Percentiles rank a stretch among this genome's conserved stretches.
Conservation (phyloP, 1,140 invertebrate species). For the Venustaconcha ellipsiformis region DNA sequence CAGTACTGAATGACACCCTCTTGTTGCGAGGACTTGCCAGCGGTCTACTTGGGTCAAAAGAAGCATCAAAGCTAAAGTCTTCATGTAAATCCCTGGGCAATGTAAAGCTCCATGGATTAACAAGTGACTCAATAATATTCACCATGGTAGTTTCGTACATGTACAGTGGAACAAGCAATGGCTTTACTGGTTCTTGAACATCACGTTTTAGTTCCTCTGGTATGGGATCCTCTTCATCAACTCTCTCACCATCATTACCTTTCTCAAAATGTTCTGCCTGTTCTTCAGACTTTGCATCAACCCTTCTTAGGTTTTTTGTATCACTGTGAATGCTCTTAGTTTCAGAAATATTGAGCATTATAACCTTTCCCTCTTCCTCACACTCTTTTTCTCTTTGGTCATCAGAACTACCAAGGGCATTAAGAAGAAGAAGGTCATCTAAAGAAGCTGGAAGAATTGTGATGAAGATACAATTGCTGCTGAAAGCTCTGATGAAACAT, state of each 20-base stretch:
- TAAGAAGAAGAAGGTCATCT: slow-evolving; percentile 63
- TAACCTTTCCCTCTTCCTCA: not conserved
- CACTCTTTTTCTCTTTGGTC: not conserved
- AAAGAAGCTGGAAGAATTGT: slow-evolving; percentile 78
- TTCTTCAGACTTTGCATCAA: slow-evolving; percentile 4
- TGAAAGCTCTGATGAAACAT: slow-evolving; percentile 79
- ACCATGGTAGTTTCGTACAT: slow-evolving; percentile 79
- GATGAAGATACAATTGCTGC: slow-evolving; percentile 76
- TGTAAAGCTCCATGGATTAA: slow-evolving; percentile 68
- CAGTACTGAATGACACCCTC: slow-evolving; percentile 27
- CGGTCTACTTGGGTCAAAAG: slow-evolving; percentile 10
- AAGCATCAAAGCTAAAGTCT: slow-evolving; percentile 64
- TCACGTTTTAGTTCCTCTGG: slow-evolving; percentile 1
- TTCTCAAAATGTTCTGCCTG: not conserved
- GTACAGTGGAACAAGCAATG: slow-evolving; percentile 75
- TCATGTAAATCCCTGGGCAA: slow-evolving; percentile 63
- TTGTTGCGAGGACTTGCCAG: slow-evolving; percentile 19
- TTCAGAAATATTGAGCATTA: not conserved
- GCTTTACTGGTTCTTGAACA: not conserved
- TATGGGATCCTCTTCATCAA: not conserved
- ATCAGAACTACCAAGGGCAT: not conserved
- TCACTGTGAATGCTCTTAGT: not conserved
- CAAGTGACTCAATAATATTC: slow-evolving; percentile 73
- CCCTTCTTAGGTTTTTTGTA: not conserved
- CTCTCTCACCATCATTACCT: not conserved